Base-by-base conservation (phyloP, 2,797 vertebrate genomes). In the Harpagifer antarcticus region DNA sequence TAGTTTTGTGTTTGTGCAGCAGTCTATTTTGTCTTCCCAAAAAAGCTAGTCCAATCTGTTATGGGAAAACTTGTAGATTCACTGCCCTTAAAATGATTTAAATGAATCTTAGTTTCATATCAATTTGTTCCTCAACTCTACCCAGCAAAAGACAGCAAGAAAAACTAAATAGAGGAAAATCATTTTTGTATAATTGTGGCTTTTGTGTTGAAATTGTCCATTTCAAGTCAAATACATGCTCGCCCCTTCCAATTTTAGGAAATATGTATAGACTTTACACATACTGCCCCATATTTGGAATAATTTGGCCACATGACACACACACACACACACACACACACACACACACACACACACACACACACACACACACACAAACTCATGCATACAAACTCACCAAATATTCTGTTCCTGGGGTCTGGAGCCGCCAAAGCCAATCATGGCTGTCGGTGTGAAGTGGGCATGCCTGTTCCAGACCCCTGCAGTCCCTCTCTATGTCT, bases 341-440 rank as follows among this genome's bases (percentile, higher is more conserved):
- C 1, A 27, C 0, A 27, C 4, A 5, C 27, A 70, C 19, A 27
- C 52, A 57, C 48, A 62, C 56, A 69, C 62, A 44, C 27, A 70
- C 54, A 68, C 55, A 73, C 57, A 61, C 31, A 59, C 55, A 63
- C 33, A 47, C 48, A 49, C 44, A 65, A 27, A 61, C 53, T 60
- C 45, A 72, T 17, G 11, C 53, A 42, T 48, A 78, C 49, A 78
- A 81, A 81, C 42, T 74, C 83, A 88, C 71, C 85, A 92, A 94
- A 88, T 86, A 91, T 61, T 74, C 70, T 84, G 86, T 94, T 94
- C 92, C 87, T 86, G 94, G 92, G 95, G 92, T 93, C 94, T 92
- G 88, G 90, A 94, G 91, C 92, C 88, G 71, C 96, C 95, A 95
- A 91, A 96, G 94, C 95, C 94, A 95, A 96, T 96, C 94, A 95